Evolutionary conservation across 2,888 invertebrate genomes (phyloP).

Genomic region (Dendrolimus pini): DNA sequence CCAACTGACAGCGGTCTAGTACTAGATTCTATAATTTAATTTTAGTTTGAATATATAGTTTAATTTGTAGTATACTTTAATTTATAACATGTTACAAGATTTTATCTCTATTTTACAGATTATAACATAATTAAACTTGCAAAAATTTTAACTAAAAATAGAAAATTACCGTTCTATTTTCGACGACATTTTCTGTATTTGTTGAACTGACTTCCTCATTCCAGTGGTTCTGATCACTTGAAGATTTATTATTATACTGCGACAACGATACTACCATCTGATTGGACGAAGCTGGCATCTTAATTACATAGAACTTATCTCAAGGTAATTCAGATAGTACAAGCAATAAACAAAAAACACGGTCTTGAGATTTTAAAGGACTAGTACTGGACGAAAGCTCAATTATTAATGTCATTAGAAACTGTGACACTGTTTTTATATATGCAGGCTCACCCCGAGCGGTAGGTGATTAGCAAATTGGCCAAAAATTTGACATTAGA

Average conservation of each 20-base stretch:
- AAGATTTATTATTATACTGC: slow-evolving; percentile 1
- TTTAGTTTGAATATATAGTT: no score
- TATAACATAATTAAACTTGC: background rate
- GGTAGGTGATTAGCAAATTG: slow-evolving; percentile 29
- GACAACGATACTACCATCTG: no score
- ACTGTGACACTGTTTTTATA: slow-evolving; percentile 36
- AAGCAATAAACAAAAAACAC: no score
- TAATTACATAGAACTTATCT: no score
- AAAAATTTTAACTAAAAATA: slow-evolving; percentile 2
- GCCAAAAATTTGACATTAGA: slow-evolving; percentile 16
- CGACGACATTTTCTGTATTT: slow-evolving; percentile 9
- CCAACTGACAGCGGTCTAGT: no score
- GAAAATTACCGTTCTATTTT: slow-evolving; percentile 27
- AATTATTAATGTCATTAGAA: slow-evolving; percentile 25
- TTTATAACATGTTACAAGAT: no score
- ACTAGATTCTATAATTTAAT: no score
- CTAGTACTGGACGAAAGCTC: slow-evolving; percentile 27
- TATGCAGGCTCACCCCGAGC: slow-evolving; percentile 17
- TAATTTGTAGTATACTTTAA: no score
- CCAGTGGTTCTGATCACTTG: slow-evolving; percentile 27
- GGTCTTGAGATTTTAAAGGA: no score
- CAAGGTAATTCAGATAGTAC: no score
- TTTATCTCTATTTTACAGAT: no score
- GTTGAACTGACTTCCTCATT: slow-evolving; percentile 15
- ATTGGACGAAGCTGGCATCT: no score